These are phyloP conservation scores for Epizoanthus rinbou DNA, from an alignment of 92 coral and sea anemone species.

Conservation along the genomic window DNA sequence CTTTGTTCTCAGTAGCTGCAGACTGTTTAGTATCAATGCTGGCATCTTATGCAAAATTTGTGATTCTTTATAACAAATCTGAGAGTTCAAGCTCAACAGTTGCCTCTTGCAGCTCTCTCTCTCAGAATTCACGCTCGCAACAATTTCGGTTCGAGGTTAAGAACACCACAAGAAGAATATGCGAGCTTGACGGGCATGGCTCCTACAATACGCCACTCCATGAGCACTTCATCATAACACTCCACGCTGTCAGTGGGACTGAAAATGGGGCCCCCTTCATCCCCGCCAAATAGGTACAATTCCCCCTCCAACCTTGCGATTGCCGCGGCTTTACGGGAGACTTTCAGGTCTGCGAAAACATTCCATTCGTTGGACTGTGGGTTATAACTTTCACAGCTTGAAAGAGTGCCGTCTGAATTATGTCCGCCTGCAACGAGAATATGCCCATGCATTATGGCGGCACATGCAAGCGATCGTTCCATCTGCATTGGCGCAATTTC, in stretches of 20 bases:
- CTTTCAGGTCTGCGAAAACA: constrained; percentile 25
- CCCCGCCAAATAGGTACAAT: constrained; percentile 57
- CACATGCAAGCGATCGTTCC: constrained; percentile 43
- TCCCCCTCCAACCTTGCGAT: constrained; percentile 32
- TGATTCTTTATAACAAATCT: too few species aligned
- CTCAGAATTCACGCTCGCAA: background rate
- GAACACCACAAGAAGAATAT: constrained; percentile 10
- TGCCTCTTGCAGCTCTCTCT: too few species aligned
- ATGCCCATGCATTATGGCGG: constrained; percentile 15
- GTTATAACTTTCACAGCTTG: constrained; percentile 57
- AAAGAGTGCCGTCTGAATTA: constrained; percentile 7
- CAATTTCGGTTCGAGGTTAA: background rate
- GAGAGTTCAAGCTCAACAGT: too few species aligned
- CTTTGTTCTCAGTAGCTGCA: too few species aligned
- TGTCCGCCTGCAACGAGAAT: constrained; percentile 50
- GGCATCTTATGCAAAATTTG: too few species aligned
- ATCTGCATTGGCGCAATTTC: constrained; percentile 39
- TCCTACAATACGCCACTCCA: constrained; percentile 19
- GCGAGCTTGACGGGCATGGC: constrained; percentile 42
- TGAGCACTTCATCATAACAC: constrained; percentile 22
- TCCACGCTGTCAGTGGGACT: constrained; percentile 42
- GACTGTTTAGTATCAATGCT: too few species aligned
- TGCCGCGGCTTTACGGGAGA: constrained; percentile 62
- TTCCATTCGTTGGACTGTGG: constrained; percentile 48
- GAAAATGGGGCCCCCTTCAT: background rate